Evolutionary conservation across 37 sponge, comb jelly and placozoan species (phyloP).

Genomic region (Corticium candelabrum): DNA sequence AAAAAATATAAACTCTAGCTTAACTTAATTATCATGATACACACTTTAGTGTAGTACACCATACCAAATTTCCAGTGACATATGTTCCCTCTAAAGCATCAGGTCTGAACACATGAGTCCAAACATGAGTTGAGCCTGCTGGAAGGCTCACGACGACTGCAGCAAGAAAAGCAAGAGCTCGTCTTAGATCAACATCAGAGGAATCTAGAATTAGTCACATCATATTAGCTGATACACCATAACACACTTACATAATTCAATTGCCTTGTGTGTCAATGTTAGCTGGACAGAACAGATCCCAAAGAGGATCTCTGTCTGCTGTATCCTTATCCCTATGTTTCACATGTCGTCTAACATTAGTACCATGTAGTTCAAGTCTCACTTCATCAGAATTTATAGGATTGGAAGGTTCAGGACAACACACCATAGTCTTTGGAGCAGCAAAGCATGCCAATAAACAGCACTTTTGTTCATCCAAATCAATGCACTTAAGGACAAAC

Average conservation of each 20-base stretch:
- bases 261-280: background rate
- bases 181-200: constrained; percentile 44
- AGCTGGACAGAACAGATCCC: constrained; percentile 41
- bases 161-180: constrained; percentile 57
- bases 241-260: background rate
- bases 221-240: background rate
- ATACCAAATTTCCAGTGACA: constrained; percentile 74
- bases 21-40: background rate
- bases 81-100: constrained; percentile 42
- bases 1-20: background rate
- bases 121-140: constrained; percentile 53
- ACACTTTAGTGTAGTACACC: background rate
- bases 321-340: background rate
- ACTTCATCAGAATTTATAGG: constrained; percentile 18
- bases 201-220: background rate
- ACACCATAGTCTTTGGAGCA: constrained; percentile 9
- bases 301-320: constrained; percentile 38
- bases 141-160: constrained; percentile 57
- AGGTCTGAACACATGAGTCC: constrained; percentile 53
- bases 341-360: constrained; percentile 1
- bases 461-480: background rate
- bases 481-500: background rate
- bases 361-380: constrained; percentile 9
- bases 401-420: constrained; percentile 3
- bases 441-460: background rate